phyloP scores from a whole-genome alignment of 2,113 vertebrate species.

The Salvator merianae region DNA sequence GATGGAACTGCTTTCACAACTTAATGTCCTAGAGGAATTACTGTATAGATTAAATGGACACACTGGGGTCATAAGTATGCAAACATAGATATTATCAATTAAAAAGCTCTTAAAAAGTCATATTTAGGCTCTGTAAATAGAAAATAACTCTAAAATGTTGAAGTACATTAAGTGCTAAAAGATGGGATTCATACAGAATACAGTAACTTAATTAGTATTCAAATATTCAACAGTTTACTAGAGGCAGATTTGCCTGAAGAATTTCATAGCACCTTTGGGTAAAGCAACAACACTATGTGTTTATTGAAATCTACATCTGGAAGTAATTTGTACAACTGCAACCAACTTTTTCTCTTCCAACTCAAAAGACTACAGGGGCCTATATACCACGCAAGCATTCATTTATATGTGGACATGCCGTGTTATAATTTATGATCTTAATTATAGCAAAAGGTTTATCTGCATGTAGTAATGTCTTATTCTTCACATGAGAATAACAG shows the following conservation, averaged over 20 bases:
- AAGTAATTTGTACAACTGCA: conserved; percentile 71
- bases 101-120: conserved; percentile 3
- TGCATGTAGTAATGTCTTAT: conserved; percentile 55
- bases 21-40: neutral
- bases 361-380: conserved; percentile 64
- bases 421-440: conserved; percentile 60
- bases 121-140: neutral
- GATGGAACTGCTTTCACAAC: neutral
- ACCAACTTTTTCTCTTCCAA: conserved; percentile 51
- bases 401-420: conserved; percentile 49
- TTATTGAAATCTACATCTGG: conserved; percentile 78
- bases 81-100: neutral
- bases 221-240: conserved; percentile 25
- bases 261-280: conserved; percentile 65
- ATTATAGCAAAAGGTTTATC: conserved; percentile 71
- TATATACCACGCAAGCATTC: conserved; percentile 60
- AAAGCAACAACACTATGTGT: conserved; percentile 60
- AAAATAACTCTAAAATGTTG: neutral
- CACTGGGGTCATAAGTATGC: neutral
- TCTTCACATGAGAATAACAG: conserved; percentile 37
- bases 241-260: conserved; percentile 56
- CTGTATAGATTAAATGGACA: neutral
- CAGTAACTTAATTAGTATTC: conserved; percentile 32
- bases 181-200: conserved; percentile 6
- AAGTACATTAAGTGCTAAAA: neutral